phyloP scores from a whole-genome alignment of 2,888 invertebrate genomes.

The Lasioglossum lativentre region DNA sequence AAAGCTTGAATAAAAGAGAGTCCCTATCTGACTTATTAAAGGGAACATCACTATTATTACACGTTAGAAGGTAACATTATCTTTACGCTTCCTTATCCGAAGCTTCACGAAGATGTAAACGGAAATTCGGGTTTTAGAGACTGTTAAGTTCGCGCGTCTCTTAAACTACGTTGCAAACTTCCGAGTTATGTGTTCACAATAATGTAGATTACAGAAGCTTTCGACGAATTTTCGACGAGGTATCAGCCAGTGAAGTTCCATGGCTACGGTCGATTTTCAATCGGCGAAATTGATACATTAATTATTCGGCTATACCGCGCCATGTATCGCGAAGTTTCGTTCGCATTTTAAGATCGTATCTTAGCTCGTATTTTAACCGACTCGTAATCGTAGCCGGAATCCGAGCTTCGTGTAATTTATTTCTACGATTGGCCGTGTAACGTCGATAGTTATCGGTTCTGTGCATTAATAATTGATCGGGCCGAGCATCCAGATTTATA shows the following conservation, averaged over 20 bases:
- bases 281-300: slow-evolving; percentile 34
- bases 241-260: background rate
- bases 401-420: slow-evolving; percentile 29
- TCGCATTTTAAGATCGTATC: slow-evolving; percentile 36
- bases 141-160: background rate
- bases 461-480: slow-evolving; percentile 28
- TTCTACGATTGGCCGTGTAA: slow-evolving; percentile 7
- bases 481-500: slow-evolving; percentile 12
- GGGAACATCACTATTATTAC: too few species aligned
- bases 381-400: slow-evolving; percentile 12
- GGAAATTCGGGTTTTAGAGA: too few species aligned
- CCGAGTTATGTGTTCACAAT: background rate
- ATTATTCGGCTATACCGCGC: slow-evolving; percentile 17
- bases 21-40: too few species aligned
- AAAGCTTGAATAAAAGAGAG: too few species aligned
- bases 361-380: slow-evolving; percentile 32
- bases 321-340: background rate
- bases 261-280: slow-evolving; percentile 9
- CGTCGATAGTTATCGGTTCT: slow-evolving; percentile 15
- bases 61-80: too few species aligned
- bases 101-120: too few species aligned
- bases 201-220: background rate
- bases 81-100: too few species aligned
- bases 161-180: background rate
- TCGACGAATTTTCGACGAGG: slow-evolving; percentile 5